Conservation (phyloP, 2,113 vertebrate species). For the Anas platyrhynchos region DNA sequence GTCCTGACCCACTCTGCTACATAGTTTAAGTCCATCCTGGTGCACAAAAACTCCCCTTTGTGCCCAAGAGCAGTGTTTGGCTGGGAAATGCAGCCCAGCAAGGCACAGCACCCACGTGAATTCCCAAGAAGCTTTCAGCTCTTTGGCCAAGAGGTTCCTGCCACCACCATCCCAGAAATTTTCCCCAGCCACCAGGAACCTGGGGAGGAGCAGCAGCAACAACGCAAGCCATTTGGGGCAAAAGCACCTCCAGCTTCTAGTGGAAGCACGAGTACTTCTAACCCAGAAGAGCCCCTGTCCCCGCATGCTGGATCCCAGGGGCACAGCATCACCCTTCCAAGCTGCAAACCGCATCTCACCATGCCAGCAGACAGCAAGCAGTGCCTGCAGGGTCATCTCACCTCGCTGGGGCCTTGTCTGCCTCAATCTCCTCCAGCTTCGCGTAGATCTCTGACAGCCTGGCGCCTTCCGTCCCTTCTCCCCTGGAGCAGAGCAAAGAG, state of each 20-base stretch:
- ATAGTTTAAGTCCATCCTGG: neutral
- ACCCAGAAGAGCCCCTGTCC: neutral
- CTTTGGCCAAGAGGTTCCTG: neutral
- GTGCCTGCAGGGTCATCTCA: slow-evolving; percentile 58
- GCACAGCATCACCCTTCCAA: neutral
- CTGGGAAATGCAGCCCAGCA: neutral
- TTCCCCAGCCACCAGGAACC: neutral
- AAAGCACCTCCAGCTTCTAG: neutral
- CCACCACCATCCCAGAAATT: neutral
- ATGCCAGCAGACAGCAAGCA: neutral
- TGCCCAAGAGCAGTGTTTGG: neutral
- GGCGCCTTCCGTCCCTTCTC: slow-evolving; percentile 85
- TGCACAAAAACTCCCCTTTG: neutral
- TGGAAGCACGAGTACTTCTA: neutral
- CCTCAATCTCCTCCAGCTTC: slow-evolving; percentile 95
- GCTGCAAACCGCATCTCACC: neutral
- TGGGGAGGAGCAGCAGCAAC: neutral
- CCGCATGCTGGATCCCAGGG: neutral
- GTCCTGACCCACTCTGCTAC: neutral
- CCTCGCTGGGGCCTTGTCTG: slow-evolving; percentile 97
- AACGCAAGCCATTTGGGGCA: neutral
- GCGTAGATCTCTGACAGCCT: slow-evolving; percentile 90
- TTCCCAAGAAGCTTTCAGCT: neutral
- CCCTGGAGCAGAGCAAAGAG: slow-evolving; percentile 71
- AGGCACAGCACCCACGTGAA: neutral